Evolutionary conservation across 2,113 vertebrate genomes (phyloP), one percentile per base, ranked within the genome.

Genomic region (Rhynchopsitta pachyrhyncha): DNA sequence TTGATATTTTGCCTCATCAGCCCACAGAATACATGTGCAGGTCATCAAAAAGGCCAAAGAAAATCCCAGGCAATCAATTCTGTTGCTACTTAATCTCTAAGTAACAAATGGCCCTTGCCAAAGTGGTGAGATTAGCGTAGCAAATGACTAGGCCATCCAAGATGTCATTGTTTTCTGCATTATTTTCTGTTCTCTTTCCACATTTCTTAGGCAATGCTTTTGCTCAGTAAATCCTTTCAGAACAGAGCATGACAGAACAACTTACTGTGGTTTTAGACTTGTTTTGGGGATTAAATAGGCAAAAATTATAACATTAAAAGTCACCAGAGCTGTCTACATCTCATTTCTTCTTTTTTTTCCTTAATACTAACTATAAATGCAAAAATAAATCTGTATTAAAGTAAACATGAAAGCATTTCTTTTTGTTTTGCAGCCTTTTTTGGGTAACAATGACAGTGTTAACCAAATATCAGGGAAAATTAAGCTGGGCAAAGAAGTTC

Each of bases 401-500:
- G 82, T 27, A 93, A 14, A 33, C 46, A 37, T 60, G 53, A 90
- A 62, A 74, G 14, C 20, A 74, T 97, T 78, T 96, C 1, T 81
- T 42, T 91, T 88, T 97, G 39, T 94, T 93, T 95, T 96, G 70
- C 97, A 99, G 99, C 99, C 99, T 49, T 99, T 99, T 98, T 97
- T 99, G 96, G 99, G 99, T 86, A 99, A 98, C 97, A 99, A 98
- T 46, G 99, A 99, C 97, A 98, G 97, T 64, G 99, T 99, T 95
- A 99, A 99, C 97, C 99, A 99, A 98, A 98, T 99, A 98, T 98
- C 97, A 89, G 99, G 99, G 35, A 99, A 99, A 97, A 99, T 99
- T 95, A 99, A 99, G 95, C 98, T 99, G 96, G 99, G 99, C 84
- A 99, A 99, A 97, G 99, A 99, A 98, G 99, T 99, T 92, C 96